phyloP scores from a whole-genome alignment of 2,797 vertebrate genomes.

The Sebastes trivittatus region DNA sequence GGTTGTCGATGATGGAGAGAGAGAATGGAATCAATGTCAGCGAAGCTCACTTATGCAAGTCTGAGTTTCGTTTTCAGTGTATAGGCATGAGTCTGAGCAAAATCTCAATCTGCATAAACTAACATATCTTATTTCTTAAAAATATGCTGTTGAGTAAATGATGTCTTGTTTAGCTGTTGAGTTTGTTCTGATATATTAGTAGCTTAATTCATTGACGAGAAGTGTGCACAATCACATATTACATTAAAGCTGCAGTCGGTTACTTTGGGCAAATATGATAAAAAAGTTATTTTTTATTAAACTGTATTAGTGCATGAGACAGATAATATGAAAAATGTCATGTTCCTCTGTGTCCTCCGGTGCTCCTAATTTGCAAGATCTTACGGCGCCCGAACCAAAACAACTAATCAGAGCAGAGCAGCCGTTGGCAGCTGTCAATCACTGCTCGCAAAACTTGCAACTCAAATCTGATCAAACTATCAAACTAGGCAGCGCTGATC shows the following conservation, averaged over 20 bases:
- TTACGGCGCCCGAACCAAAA: no score
- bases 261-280: no score
- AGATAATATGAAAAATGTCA: no score
- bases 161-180: background rate
- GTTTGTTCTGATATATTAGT: background rate
- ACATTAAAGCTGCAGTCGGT: background rate
- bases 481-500: no score
- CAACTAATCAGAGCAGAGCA: no score
- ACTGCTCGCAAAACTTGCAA: no score
- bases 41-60: background rate
- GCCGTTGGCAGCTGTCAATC: no score
- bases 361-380: no score
- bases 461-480: no score
- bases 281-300: no score
- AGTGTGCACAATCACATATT: background rate
- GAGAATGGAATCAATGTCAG: constrained; percentile 4
- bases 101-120: background rate
- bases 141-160: background rate
- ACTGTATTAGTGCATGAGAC: no score
- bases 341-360: no score
- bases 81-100: background rate
- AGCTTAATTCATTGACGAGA: background rate
- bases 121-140: background rate
- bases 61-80: background rate
- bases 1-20: constrained; percentile 3